These are phyloP conservation scores for Rhadina sibilatrix DNA, from an alignment of 2,113 vertebrate species.

Conservation along the genomic window DNA sequence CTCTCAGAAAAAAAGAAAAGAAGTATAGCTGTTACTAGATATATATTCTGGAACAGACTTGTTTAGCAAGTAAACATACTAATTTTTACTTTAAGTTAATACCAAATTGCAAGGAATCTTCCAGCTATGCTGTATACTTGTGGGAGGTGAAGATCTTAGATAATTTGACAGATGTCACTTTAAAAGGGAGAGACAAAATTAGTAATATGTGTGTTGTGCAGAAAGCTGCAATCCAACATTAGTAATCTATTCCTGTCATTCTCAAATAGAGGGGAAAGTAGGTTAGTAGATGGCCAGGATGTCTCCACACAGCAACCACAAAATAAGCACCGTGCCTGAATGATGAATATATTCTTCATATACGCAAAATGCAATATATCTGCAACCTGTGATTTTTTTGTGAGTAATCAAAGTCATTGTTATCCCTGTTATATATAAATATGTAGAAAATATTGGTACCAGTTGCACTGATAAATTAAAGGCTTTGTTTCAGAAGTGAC, in stretches of 20 bases:
- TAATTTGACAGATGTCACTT: slow-evolving; percentile 45
- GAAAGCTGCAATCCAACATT: not conserved
- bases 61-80: not conserved
- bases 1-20: not conserved
- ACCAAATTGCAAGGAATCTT: not conserved
- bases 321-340: not conserved
- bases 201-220: not conserved
- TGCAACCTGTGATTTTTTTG: not conserved
- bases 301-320: not conserved
- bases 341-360: not conserved
- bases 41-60: not conserved
- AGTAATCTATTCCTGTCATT: not conserved
- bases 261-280: not conserved
- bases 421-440: not conserved
- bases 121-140: not conserved
- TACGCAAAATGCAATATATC: not conserved
- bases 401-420: not conserved
- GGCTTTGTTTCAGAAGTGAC: not conserved
- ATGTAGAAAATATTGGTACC: not conserved
- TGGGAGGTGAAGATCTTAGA: slow-evolving; percentile 42
- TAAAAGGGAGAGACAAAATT: not conserved
- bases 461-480: not conserved
- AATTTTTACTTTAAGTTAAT: slow-evolving; percentile 36
- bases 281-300: not conserved
- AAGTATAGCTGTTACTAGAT: not conserved